Conservation (phyloP, 2,113 vertebrate species). For the Syrmaticus mikado region DNA sequence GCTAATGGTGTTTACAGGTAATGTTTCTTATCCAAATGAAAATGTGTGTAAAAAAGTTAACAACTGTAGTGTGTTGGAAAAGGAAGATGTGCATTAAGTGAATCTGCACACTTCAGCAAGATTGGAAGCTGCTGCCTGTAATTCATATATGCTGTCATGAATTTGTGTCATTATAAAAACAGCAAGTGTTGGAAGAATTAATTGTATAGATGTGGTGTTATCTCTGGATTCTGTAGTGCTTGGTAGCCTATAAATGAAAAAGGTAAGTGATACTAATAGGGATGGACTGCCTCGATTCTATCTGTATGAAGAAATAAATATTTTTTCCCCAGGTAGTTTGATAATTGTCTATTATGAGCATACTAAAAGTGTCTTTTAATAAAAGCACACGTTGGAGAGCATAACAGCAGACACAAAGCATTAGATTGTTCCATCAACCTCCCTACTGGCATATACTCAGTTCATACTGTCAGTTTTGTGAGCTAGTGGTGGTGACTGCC, state of each 20-base stretch:
- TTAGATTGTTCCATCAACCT: background rate
- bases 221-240: background rate
- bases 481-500: background rate
- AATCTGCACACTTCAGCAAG: background rate
- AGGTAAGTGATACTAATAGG: background rate
- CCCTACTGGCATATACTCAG: background rate
- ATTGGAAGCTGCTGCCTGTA: background rate
- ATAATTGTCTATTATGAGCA: background rate
- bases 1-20: background rate
- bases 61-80: background rate
- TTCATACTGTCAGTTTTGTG: background rate
- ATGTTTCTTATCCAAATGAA: background rate
- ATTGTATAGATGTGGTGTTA: background rate
- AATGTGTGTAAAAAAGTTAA: background rate
- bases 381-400: background rate
- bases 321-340: background rate
- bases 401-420: constrained; percentile 7
- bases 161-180: background rate
- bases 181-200: background rate
- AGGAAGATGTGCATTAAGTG: background rate
- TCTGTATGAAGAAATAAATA: background rate
- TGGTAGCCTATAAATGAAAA: background rate
- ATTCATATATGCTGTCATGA: background rate
- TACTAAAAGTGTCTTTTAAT: background rate
- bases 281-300: background rate